A percentile compares a stretch with the other conserved stretches of the same genome.
These are phyloP conservation scores for Dynastes maya DNA, from an alignment of 2,888 invertebrate species.

Conservation along the genomic window DNA sequence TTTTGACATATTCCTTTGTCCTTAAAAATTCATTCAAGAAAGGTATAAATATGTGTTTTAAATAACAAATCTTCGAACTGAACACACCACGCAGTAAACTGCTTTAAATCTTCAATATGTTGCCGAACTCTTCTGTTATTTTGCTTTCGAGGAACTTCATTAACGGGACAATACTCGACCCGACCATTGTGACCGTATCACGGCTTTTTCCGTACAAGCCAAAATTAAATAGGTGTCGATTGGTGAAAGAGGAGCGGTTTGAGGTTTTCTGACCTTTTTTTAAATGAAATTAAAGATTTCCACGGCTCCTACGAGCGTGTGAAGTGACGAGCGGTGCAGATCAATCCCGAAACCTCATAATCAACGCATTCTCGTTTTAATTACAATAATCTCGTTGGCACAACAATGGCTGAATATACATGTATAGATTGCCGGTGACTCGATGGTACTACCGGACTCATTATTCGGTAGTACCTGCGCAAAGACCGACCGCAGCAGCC, in stretches of 20 bases:
- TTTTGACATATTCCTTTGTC: no score
- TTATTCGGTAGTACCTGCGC: conserved; percentile 36
- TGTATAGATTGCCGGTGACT: conserved; percentile 42
- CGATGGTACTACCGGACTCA: conserved; percentile 12
- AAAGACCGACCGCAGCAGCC: conserved; percentile 16
- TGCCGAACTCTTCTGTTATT: neutral
- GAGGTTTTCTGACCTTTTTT: conserved; percentile 11
- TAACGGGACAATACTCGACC: conserved; percentile 2
- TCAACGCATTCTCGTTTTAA: conserved; percentile 41
- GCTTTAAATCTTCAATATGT: neutral
- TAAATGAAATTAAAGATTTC: neutral
- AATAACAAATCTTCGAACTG: no score
- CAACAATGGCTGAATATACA: conserved; percentile 34
- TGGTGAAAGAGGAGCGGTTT: conserved; percentile 4
- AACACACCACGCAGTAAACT: no score
- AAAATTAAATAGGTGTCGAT: neutral
- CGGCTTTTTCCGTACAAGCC: neutral
- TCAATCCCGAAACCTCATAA: conserved; percentile 12
- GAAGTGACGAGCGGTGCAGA: neutral
- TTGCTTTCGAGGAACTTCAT: neutral
- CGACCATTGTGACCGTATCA: conserved; percentile 3
- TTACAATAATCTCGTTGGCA: conserved; percentile 39
- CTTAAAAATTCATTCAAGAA: no score
- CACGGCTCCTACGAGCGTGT: neutral
- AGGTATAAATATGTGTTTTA: no score